Evolutionary conservation across 2,888 invertebrate species (phyloP).

Genomic region (Chrysolina haemoptera): DNA sequence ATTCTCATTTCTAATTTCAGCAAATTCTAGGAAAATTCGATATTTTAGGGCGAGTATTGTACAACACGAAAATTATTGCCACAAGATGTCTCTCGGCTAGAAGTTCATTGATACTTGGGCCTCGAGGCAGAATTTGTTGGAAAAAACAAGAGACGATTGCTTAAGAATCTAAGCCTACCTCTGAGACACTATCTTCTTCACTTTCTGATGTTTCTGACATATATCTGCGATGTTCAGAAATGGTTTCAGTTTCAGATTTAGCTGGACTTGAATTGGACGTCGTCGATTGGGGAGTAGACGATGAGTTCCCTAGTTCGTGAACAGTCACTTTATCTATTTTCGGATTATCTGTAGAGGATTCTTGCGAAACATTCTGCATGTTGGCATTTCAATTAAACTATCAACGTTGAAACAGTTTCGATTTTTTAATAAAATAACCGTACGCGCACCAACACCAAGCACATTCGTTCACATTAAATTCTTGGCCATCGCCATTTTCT

Average conservation of each 20-base stretch:
- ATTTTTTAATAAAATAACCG: conserved; percentile 63
- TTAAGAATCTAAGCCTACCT: conserved; percentile 78
- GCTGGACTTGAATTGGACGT: conserved; percentile 84
- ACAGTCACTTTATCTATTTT: conserved; percentile 86
- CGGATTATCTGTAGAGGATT: conserved; percentile 82
- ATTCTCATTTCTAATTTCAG: conserved; percentile 37
- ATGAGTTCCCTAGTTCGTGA: conserved; percentile 79
- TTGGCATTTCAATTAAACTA: conserved; percentile 79
- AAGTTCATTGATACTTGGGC: conserved; percentile 73
- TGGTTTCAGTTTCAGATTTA: conserved; percentile 90
- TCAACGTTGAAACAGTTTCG: conserved; percentile 69
- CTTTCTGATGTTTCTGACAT: conserved; percentile 96
- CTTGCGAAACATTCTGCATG: conserved; percentile 94
- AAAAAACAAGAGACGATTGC: conserved; percentile 59
- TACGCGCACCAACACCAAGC: conserved; percentile 63
- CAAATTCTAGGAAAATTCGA: conserved; percentile 50
- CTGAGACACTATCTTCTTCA: conserved; percentile 96
- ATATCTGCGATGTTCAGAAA: conserved; percentile 89
- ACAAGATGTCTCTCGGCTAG: conserved; percentile 79
- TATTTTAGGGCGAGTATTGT: conserved; percentile 52
- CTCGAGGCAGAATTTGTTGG: conserved; percentile 63
- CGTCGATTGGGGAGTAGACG: conserved; percentile 86
- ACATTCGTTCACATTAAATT: conserved; percentile 77
- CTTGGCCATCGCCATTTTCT: conserved; percentile 80
- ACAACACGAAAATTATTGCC: conserved; percentile 61